These are phyloP conservation scores for Calameuta filiformis DNA, from an alignment of 2,888 invertebrate genomes.

Conservation along the genomic window DNA sequence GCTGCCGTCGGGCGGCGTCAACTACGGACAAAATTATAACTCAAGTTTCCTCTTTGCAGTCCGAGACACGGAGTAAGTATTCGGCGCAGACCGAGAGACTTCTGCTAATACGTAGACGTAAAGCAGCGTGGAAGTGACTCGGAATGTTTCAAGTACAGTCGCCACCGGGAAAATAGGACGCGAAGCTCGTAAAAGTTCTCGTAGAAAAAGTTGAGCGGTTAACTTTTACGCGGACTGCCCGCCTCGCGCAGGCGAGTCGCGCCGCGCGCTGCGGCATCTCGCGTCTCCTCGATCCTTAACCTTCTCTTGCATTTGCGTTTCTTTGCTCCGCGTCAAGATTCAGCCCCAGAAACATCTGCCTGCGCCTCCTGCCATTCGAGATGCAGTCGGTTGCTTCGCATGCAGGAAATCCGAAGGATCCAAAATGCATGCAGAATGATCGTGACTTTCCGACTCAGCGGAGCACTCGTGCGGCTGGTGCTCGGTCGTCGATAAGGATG, in stretches of 20 bases:
- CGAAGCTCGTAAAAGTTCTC: conserved; percentile 27
- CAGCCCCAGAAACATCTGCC: too few species aligned
- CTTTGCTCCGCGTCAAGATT: too few species aligned
- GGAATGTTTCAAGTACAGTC: too few species aligned
- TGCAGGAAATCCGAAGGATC: neutral
- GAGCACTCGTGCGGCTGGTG: neutral
- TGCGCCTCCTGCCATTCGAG: too few species aligned
- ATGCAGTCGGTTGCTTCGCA: neutral
- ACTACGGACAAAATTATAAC: conserved; percentile 35
- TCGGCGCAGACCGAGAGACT: too few species aligned
- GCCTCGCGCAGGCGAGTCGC: neutral
- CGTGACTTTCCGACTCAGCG: neutral
- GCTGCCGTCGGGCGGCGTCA: conserved; percentile 5
- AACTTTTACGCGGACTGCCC: conserved; percentile 34
- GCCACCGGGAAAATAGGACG: conserved; percentile 17
- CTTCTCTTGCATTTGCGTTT: too few species aligned
- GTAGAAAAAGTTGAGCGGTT: conserved; percentile 29
- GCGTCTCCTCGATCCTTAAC: too few species aligned
- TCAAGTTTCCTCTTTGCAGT: conserved; percentile 33
- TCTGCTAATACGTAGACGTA: too few species aligned
- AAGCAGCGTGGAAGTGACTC: too few species aligned
- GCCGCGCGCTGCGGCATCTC: too few species aligned
- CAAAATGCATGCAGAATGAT: neutral
- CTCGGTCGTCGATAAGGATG: too few species aligned
- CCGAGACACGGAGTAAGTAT: conserved; percentile 27